Conservation (phyloP, 2,113 vertebrate species). For the Elanoides forficatus region DNA sequence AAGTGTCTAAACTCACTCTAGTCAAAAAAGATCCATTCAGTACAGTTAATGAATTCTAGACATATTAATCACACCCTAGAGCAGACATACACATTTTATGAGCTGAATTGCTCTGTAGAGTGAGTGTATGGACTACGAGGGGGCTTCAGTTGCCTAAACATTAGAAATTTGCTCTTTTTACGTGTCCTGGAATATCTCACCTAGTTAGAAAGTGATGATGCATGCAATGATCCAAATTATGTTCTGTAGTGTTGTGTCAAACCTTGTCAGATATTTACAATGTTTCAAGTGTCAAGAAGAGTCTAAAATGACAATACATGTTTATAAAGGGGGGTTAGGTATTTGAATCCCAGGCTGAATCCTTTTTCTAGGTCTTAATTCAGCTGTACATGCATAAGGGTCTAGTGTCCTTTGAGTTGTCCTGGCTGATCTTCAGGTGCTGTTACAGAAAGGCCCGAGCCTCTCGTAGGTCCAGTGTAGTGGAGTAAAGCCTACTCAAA, state of each 20-base stretch:
- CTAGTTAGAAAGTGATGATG: background rate
- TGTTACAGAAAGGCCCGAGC: background rate
- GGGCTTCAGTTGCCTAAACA: background rate
- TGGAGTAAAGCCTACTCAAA: background rate
- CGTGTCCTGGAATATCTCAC: background rate
- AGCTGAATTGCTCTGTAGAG: background rate
- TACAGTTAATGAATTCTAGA: background rate
- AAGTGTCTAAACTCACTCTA: background rate
- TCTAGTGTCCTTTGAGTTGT: background rate
- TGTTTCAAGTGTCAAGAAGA: background rate
- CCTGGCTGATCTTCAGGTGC: background rate
- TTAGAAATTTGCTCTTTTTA: background rate
- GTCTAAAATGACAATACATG: background rate
- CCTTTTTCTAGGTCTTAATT: background rate
- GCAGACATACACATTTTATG: background rate
- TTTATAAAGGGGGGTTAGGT: background rate
- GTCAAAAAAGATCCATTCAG: background rate
- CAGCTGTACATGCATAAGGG: fast-evolving
- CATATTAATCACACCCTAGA: background rate
- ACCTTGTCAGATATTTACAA: background rate
- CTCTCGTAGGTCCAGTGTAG: background rate
- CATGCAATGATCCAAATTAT: background rate
- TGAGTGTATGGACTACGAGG: background rate
- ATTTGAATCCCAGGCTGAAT: background rate
- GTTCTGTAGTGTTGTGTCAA: background rate